Percentiles rank a stretch among this genome's conserved stretches.
These are phyloP conservation scores for Anodontia alba DNA, from an alignment of 2,888 invertebrate species.

Conservation along the genomic window DNA sequence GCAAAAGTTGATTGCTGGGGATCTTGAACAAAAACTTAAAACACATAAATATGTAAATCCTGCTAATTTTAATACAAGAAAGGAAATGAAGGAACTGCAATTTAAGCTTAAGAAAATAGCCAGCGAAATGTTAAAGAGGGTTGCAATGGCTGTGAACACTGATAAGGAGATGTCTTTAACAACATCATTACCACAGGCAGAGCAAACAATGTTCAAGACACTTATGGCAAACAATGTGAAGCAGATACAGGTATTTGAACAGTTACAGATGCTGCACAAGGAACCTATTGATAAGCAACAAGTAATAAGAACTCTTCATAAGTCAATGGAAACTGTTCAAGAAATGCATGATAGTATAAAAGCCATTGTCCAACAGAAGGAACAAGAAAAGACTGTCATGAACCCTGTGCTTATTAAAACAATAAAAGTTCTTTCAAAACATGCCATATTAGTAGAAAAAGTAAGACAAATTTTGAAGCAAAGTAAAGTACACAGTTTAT, in stretches of 20 bases:
- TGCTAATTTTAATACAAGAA: neutral
- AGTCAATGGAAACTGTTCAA: neutral
- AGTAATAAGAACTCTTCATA: neutral
- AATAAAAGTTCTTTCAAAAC: slow-evolving; percentile 26
- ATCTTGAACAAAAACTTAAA: neutral
- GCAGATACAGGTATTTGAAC: slow-evolving; percentile 28
- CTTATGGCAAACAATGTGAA: slow-evolving; percentile 14
- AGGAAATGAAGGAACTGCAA: neutral
- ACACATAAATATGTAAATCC: neutral
- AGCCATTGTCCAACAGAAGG: neutral
- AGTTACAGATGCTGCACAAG: neutral
- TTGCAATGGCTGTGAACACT: slow-evolving; percentile 20
- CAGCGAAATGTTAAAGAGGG: neutral
- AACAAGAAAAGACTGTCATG: neutral
- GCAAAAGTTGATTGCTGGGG: slow-evolving; percentile 30
- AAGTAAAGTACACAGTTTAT: neutral
- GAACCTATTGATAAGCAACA: neutral
- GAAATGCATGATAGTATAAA: neutral
- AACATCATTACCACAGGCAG: neutral
- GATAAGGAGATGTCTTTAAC: slow-evolving; percentile 5
- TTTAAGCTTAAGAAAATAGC: neutral
- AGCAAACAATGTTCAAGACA: neutral
- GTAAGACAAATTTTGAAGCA: neutral
- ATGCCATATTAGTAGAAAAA: slow-evolving; percentile 15
- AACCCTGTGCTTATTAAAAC: slow-evolving; percentile 28